phyloP scores from a whole-genome alignment of 2,888 invertebrate genomes.

The Ormyrus labotus region DNA sequence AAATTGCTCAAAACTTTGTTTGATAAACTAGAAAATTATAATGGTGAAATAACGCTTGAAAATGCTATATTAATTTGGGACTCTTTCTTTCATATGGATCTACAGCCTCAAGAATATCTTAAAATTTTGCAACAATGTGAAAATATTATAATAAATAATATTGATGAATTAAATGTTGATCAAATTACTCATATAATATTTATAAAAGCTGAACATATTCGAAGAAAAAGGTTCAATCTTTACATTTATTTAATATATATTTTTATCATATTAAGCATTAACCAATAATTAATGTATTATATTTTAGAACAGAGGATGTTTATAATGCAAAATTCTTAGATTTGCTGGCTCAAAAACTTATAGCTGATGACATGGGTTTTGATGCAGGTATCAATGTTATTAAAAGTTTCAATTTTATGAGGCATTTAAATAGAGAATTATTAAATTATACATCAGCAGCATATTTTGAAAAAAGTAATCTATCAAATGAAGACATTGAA shows the following conservation, averaged over 20 bases:
- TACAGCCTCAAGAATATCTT: not conserved
- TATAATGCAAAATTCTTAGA: constrained; percentile 29
- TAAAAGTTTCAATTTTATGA: not conserved
- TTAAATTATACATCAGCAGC: constrained; percentile 41
- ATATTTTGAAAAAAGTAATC: constrained; percentile 36
- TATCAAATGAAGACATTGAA: not conserved
- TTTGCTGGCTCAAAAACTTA: constrained; percentile 14
- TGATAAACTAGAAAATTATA: constrained; percentile 1
- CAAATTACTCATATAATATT: constrained; percentile 23
- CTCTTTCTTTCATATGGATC: not conserved
- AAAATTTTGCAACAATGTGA: constrained; percentile 5
- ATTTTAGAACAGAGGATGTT: not conserved
- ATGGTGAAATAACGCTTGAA: constrained; percentile 12
- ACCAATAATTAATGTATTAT: not conserved
- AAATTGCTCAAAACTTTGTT: constrained; percentile 16
- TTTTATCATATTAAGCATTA: not conserved
- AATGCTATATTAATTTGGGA: constrained; percentile 12
- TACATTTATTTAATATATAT: not conserved
- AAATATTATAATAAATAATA: constrained; percentile 20
- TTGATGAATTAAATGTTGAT: not conserved
- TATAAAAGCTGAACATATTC: not conserved
- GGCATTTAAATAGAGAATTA: constrained; percentile 21
- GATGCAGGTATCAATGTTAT: constrained; percentile 23
- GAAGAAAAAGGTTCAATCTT: not conserved
- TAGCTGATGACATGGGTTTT: constrained; percentile 31